phyloP scores from a whole-genome alignment of 2,888 invertebrate genomes.

The Neoascia interrupta region DNA sequence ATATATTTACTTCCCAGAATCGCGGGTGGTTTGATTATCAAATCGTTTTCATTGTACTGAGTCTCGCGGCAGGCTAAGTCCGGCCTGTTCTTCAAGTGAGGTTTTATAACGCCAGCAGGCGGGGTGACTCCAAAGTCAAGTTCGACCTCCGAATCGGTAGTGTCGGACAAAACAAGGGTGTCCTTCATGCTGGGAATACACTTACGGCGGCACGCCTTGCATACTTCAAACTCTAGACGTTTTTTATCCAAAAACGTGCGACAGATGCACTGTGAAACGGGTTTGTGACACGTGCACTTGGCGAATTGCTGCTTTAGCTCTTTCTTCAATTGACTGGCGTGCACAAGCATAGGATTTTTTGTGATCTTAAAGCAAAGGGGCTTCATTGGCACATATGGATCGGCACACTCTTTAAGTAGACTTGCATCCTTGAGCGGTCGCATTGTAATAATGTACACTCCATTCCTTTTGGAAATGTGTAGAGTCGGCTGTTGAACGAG shows the following conservation, averaged over 20 bases:
- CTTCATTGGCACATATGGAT: constrained; percentile 85
- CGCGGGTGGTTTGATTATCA: constrained; percentile 73
- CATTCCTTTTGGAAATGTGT: constrained; percentile 84
- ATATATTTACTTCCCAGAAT: constrained; percentile 73
- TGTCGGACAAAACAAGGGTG: constrained; percentile 75
- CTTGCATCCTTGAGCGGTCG: constrained; percentile 84
- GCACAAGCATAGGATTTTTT: constrained; percentile 81
- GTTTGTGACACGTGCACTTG: constrained; percentile 81
- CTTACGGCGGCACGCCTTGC: constrained; percentile 78
- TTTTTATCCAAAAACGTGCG: constrained; percentile 78
- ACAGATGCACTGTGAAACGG: constrained; percentile 78
- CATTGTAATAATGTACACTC: constrained; percentile 84
- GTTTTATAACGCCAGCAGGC: constrained; percentile 85
- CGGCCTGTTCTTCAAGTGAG: constrained; percentile 80
- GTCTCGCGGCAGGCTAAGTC: constrained; percentile 82
- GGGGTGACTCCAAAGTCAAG: constrained; percentile 87
- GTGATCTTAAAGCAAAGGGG: constrained; percentile 85
- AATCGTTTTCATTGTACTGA: constrained; percentile 83
- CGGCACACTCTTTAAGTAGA: constrained; percentile 82
- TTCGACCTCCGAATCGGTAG: constrained; percentile 81
- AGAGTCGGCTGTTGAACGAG: constrained; percentile 82
- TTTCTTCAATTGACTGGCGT: constrained; percentile 81
- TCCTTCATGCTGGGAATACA: constrained; percentile 72
- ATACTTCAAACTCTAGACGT: constrained; percentile 80
- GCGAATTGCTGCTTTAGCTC: constrained; percentile 81